These are phyloP conservation scores for Lagodon rhomboides DNA, from an alignment of 2,797 vertebrate species.

Conservation along the genomic window DNA sequence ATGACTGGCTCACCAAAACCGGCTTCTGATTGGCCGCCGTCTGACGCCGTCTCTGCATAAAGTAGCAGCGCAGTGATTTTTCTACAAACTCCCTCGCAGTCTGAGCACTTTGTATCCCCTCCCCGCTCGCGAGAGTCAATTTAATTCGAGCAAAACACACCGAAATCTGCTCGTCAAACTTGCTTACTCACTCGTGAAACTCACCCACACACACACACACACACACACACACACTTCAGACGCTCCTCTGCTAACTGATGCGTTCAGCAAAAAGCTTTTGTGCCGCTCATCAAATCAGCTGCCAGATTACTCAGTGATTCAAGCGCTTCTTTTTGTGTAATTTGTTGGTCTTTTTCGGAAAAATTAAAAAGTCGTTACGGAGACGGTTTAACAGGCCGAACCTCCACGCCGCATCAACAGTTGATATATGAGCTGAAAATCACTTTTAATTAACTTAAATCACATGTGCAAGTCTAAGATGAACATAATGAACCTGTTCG, in stretches of 20 bases:
- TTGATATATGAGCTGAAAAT: not conserved
- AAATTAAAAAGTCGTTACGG: conserved; percentile 17
- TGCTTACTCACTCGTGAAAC: conserved; percentile 42
- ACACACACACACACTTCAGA: not conserved
- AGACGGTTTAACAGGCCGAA: not conserved
- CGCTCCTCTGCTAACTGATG: conserved; percentile 50
- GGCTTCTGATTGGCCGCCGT: not conserved
- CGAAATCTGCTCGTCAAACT: conserved; percentile 41
- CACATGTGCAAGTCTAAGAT: not conserved
- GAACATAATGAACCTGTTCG: not conserved
- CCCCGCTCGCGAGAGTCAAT: not conserved
- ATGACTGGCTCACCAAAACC: not conserved
- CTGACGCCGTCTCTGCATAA: not conserved
- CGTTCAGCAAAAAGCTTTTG: conserved; percentile 35
- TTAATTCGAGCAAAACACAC: conserved; percentile 26
- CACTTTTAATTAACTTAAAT: not conserved
- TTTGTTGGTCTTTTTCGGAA: conserved; percentile 35
- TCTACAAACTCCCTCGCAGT: not conserved
- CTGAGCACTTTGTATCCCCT: no score
- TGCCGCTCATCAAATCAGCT: conserved; percentile 30
- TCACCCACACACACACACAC: not conserved
- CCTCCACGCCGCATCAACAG: not conserved
- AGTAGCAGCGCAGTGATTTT: not conserved
- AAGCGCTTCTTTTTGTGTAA: conserved; percentile 12
- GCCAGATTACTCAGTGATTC: conserved; percentile 25